Conservation (phyloP, 2,888 invertebrate species). For the Clepsis dumicolana region DNA sequence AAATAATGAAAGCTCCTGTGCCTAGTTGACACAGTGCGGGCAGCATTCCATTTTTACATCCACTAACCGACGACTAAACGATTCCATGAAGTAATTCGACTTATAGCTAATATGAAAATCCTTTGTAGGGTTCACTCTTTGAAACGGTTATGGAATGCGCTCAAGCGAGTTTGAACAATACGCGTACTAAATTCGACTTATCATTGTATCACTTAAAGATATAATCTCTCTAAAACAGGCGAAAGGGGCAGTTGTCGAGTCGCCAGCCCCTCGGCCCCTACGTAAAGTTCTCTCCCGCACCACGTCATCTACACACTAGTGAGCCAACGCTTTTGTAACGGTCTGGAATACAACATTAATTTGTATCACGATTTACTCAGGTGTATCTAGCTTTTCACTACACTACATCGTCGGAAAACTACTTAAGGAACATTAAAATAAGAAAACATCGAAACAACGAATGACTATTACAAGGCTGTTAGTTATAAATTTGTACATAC, state of each 20-base stretch:
- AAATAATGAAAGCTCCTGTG: neutral
- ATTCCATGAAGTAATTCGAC: neutral
- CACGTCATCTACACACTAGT: neutral
- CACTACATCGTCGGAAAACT: slow-evolving; percentile 1
- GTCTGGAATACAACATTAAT: slow-evolving; percentile 3
- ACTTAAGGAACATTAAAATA: neutral
- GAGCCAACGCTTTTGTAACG: neutral
- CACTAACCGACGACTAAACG: neutral
- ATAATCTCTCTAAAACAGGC: neutral
- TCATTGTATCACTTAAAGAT: neutral
- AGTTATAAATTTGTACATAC: slow-evolving; percentile 1
- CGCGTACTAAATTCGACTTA: neutral
- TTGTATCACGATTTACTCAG: slow-evolving; percentile 20
- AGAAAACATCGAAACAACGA: neutral
- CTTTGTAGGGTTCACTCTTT: neutral
- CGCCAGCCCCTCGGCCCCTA: neutral
- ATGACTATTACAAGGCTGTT: slow-evolving; percentile 5
- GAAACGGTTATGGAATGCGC: neutral
- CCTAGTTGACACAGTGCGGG: neutral
- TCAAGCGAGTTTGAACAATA: neutral
- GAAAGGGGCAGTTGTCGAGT: neutral
- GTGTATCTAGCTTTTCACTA: slow-evolving; percentile 21
- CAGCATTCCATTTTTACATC: neutral
- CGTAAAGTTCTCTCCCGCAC: neutral
- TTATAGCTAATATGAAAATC: neutral